phyloP scores from a whole-genome alignment of 2,797 vertebrate species.

The Todus mexicanus region DNA sequence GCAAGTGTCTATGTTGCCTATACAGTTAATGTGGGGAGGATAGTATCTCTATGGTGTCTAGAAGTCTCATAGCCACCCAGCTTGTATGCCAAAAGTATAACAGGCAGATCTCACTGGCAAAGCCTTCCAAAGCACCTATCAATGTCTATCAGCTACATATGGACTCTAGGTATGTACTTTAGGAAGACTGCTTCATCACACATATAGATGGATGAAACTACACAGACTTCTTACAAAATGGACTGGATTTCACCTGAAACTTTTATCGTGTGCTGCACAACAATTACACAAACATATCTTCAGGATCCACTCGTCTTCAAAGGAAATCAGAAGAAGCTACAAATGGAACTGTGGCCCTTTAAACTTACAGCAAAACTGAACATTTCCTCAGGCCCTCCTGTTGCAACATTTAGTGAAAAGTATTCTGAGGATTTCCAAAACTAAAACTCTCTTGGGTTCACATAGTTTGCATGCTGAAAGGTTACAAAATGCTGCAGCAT shows the following conservation, averaged over 20 bases:
- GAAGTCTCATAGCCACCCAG: not conserved
- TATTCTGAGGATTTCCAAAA: not conserved
- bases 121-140: not conserved
- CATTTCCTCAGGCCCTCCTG: not conserved
- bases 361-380: not conserved
- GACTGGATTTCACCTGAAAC: not conserved
- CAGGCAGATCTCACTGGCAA: not conserved
- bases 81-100: not conserved
- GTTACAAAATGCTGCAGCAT: not conserved
- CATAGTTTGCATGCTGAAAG: not conserved
- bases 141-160: not conserved
- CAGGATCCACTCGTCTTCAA: not conserved
- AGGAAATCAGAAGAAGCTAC: not conserved
- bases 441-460: not conserved
- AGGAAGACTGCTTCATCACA: not conserved
- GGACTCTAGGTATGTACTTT: not conserved
- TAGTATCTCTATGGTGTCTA: fast-evolving
- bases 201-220: not conserved
- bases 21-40: not conserved
- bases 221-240: not conserved
- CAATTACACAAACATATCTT: not conserved
- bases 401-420: not conserved
- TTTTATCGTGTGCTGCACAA: not conserved
- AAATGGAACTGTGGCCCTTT: not conserved
- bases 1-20: not conserved